Conservation (phyloP, 1,140 invertebrate genomes). For the Belonocnema kinseyi region DNA sequence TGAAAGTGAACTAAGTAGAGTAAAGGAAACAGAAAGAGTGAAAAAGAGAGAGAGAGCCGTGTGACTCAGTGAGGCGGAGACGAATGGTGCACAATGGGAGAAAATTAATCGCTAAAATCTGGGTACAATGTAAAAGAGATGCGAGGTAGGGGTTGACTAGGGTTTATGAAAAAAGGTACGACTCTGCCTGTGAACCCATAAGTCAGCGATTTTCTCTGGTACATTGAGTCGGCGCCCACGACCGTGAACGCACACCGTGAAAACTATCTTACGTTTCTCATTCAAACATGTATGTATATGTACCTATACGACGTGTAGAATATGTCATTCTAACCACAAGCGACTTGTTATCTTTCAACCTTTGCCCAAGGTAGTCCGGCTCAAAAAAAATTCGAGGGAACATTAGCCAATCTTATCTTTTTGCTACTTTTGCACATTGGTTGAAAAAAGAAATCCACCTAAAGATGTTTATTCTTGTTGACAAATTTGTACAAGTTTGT, state of each 20-base stretch:
- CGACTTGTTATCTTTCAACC: slow-evolving; percentile 62
- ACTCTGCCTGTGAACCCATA: slow-evolving; percentile 64
- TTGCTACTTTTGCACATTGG: slow-evolving; percentile 48
- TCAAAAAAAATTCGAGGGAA: slow-evolving; percentile 65
- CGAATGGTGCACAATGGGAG: slow-evolving; percentile 61
- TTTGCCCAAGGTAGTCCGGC: slow-evolving; percentile 48
- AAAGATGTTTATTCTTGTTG: no score
- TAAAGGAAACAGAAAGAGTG: background rate
- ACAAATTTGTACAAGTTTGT: no score
- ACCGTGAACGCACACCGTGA: slow-evolving; percentile 35
- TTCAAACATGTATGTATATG: slow-evolving; percentile 35
- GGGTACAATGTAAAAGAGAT: slow-evolving; percentile 74
- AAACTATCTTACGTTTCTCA: slow-evolving; percentile 35
- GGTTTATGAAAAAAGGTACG: slow-evolving; percentile 69
- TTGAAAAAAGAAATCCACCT: background rate
- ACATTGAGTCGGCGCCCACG: slow-evolving; percentile 63
- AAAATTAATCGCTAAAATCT: slow-evolving; percentile 75
- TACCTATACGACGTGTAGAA: slow-evolving; percentile 59
- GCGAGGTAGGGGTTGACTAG: slow-evolving; percentile 60
- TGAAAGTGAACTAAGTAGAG: slow-evolving; percentile 38
- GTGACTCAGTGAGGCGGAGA: slow-evolving; percentile 50
- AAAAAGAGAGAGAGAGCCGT: slow-evolving; percentile 34
- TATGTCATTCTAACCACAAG: slow-evolving; percentile 63
- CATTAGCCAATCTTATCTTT: slow-evolving; percentile 58
- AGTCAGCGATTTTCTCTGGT: slow-evolving; percentile 69